Evolutionary conservation across 1,140 invertebrate genomes (phyloP), one percentile per base, ranked within the genome.

Genomic region (Riptortus pedestris): DNA sequence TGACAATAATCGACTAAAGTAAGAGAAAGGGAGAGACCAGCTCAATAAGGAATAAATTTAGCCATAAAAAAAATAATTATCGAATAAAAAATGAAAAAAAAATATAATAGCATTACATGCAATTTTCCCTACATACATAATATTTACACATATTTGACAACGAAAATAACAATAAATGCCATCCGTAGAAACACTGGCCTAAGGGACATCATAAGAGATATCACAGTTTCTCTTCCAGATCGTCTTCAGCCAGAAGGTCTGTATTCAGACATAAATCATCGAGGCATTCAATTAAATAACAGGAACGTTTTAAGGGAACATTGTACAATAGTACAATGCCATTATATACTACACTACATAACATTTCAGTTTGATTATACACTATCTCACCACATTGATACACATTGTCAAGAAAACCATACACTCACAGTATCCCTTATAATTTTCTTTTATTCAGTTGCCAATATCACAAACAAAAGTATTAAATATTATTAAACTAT

Each of bases 221-320:
- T 59, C 57, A 59, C 57, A 59, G 57, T n/a, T 58, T 24, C 51
- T 27, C 51, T 55, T 59, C 57, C 57, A 33, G 31, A 59, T 59
- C 28, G 57, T 33, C 28, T 29, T 59, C 28, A 24, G 28, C n/a
- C 57, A 58, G 27, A 58, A 33, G 5, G 27, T 33, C 29, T 27
- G 27, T 28, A 16, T 27, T 27, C 55, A 38, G 57, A n/a, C 57
- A 5, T 2, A 2, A 59, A 20, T 29, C 12, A 33, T 33, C 28
- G 7, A 7, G 28, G 57, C 28, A 57, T 27, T 27, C 52, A 58
- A 59, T 59, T 33, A 59, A 59, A 59, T 59, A 59, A 59, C 57
- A 59, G 57, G 57, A 59, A 59, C 57, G 57, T 59, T 59, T 58
- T 27, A 59, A 31, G 57, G 20, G n/a, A 59, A 16, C 57, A 33